phyloP scores from a whole-genome alignment of 2,797 vertebrate species.

The Heteromormyrus szaboi region DNA sequence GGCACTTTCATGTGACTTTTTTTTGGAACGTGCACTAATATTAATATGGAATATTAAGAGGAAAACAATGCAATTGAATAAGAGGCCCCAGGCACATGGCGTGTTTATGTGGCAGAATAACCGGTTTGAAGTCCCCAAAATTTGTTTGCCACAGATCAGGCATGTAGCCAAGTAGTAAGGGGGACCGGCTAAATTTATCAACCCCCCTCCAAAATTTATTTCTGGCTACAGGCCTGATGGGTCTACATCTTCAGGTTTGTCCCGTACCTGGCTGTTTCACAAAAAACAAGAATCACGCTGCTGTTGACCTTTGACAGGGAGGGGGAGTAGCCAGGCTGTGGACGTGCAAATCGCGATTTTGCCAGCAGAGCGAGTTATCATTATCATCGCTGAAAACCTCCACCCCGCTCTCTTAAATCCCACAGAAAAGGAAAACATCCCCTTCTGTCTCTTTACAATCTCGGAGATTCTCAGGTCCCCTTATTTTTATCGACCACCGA shows the following conservation, averaged over 20 bases:
- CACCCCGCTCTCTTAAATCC: background rate
- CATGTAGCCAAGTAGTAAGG: background rate
- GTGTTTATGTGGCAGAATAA: background rate
- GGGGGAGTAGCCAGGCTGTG: background rate
- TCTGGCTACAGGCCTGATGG: background rate
- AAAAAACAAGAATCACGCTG: background rate
- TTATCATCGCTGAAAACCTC: background rate
- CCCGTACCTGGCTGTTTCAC: background rate
- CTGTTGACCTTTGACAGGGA: background rate
- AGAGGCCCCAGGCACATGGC: background rate
- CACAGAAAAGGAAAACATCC: background rate
- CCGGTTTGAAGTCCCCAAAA: background rate
- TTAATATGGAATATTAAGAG: background rate
- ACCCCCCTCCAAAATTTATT: background rate
- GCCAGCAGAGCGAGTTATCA: background rate
- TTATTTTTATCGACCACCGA: background rate
- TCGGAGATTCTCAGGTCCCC: background rate
- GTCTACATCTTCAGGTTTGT: background rate
- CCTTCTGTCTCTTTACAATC: background rate
- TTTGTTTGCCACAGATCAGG: background rate
- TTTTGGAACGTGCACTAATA: background rate
- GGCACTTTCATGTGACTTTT: conserved; percentile 1
- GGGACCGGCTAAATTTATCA: background rate
- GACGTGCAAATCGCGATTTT: background rate
- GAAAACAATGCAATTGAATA: background rate